phyloP scores from a whole-genome alignment of 1,140 invertebrate genomes.

The Melipona quadrifasciata region DNA sequence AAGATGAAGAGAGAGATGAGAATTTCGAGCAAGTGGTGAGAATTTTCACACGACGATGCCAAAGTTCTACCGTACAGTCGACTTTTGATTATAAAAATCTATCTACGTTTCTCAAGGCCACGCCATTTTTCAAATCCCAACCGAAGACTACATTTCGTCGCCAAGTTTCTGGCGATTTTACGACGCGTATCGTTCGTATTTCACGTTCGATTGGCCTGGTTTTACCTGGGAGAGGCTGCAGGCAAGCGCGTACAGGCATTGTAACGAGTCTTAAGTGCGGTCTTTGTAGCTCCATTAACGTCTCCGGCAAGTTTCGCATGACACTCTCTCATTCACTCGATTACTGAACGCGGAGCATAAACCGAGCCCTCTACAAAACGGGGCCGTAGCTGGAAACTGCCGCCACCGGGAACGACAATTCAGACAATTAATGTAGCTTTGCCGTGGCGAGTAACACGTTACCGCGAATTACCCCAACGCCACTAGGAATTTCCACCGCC shows the following conservation, averaged over 20 bases:
- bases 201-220: conserved; percentile 43
- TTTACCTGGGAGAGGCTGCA: background rate
- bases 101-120: background rate
- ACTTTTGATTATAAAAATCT: background rate
- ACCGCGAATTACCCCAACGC: conserved; percentile 41
- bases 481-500: background rate
- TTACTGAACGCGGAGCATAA: conserved; percentile 29
- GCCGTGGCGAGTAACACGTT: conserved; percentile 37
- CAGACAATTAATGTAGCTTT: conserved; percentile 60
- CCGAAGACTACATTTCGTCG: background rate
- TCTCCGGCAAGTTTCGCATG: conserved; percentile 54
- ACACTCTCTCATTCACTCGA: conserved; percentile 58
- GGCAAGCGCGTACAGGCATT: conserved; percentile 40
- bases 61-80: too few species aligned
- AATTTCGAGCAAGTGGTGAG: too few species aligned
- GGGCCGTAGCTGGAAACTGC: conserved; percentile 33
- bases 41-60: too few species aligned
- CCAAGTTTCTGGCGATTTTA: background rate
- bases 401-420: conserved; percentile 47
- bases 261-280: conserved; percentile 52
- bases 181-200: background rate
- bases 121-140: background rate
- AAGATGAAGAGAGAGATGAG: background rate
- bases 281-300: conserved; percentile 61
- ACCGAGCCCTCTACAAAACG: conserved; percentile 28